Evolutionary conservation across 2,797 vertebrate species (phyloP), one percentile per base, ranked within the genome.

Genomic region (Cuniculus paca): DNA sequence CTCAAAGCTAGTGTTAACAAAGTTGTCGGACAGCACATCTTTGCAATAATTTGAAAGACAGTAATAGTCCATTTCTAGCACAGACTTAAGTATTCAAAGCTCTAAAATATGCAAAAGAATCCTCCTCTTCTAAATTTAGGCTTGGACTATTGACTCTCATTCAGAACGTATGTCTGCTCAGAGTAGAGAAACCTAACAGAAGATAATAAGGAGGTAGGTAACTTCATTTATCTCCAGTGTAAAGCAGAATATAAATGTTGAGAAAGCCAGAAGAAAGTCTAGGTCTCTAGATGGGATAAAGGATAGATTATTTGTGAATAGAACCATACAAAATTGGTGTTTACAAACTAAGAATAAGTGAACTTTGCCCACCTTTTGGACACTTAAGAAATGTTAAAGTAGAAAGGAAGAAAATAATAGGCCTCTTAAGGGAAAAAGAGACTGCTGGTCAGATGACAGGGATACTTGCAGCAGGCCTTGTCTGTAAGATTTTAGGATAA

Each of bases 311-410:
- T 68, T 94, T 82, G 45, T 91, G 65, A 70, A 34, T 84, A 75
- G 88, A 96, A 79, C 31, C 68, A 6, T 7, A 85, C 72, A 92
- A 95, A 94, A 61, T 45, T 56, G 65, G 31, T 90, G 74, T 56
- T 74, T 78, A 61, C 16, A 26, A 77, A 31, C 56, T 92, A 97
- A 88, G 39, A 91, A 75, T 68, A 61, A 56, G 14, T 60, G 42
- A 90, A 58, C 54, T 96, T 95, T 78, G 42, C 54, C 80, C 12
- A 68, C 12, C 39, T 84, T 82, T 91, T 52, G 90, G 28, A 12
- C 22, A 52, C 39, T 72, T 58, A 88, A 48, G 31, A 95, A 86
- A 54, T 92, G 39, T 60, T 90, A 39, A 63, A 36, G 39, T 72
- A 26, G 77, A 72, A 88, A 79, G 45, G 50, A 87, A 56, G 22